phyloP scores from a whole-genome alignment of 2,888 invertebrate species.

The Rugalucina vietnamica region DNA sequence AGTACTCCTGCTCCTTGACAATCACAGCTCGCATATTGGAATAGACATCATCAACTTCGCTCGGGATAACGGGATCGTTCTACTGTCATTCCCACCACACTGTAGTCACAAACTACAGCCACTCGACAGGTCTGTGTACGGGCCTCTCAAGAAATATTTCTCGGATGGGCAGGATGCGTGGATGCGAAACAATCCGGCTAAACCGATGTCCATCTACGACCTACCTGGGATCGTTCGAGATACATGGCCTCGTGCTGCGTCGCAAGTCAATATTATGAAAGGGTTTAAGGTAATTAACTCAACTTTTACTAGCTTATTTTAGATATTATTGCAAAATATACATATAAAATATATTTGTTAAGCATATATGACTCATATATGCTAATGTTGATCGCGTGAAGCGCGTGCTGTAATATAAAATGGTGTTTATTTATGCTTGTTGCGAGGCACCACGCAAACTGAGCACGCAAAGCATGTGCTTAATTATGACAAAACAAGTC shows the following conservation, averaged over 20 bases:
- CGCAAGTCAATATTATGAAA: slow-evolving; percentile 44
- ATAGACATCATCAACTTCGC: slow-evolving; percentile 71
- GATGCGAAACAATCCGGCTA: slow-evolving; percentile 76
- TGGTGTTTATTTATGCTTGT: too few relatives aligned
- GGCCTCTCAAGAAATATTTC: slow-evolving; percentile 81
- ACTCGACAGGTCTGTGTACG: slow-evolving; percentile 82
- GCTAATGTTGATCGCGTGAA: too few relatives aligned
- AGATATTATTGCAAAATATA: neutral
- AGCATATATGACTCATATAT: neutral
- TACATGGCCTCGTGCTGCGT: slow-evolving; percentile 48
- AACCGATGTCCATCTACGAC: slow-evolving; percentile 70
- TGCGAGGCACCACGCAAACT: too few relatives aligned
- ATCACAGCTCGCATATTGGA: slow-evolving; percentile 71
- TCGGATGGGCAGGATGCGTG: slow-evolving; percentile 70
- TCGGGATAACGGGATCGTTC: slow-evolving; percentile 80
- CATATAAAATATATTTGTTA: neutral
- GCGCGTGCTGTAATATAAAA: too few relatives aligned
- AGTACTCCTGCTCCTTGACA: slow-evolving; percentile 75
- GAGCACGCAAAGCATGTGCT: too few relatives aligned
- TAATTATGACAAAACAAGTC: too few relatives aligned
- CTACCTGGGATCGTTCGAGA: slow-evolving; percentile 44
- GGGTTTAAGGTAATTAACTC: slow-evolving; percentile 46
- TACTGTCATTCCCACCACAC: slow-evolving; percentile 79
- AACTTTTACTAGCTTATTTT: neutral
- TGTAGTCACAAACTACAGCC: slow-evolving; percentile 82